Evolutionary conservation across 2,113 vertebrate genomes (phyloP).

Genomic region (Stegastes partitus): DNA sequence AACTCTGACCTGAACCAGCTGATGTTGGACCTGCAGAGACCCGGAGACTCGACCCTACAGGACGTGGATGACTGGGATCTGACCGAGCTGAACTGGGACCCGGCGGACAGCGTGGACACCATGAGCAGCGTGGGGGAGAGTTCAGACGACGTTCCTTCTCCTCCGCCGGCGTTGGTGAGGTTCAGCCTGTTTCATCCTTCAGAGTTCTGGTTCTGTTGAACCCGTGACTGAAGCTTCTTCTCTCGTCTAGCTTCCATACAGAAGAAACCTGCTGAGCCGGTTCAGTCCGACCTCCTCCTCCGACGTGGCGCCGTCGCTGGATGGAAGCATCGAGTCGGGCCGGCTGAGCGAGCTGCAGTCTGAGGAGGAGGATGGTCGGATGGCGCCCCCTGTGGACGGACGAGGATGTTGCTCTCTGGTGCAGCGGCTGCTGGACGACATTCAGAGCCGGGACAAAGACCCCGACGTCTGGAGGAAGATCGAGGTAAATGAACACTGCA

Average conservation of each 20-base stretch:
- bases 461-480: constrained; percentile 93
- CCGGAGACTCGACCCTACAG: constrained; percentile 80
- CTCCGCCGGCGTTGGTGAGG: constrained; percentile 51
- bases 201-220: not conserved
- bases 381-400: constrained; percentile 29
- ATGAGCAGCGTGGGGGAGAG: constrained; percentile 29
- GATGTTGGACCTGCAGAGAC: constrained; percentile 72
- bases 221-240: not conserved
- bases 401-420: constrained; percentile 76
- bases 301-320: constrained; percentile 90
- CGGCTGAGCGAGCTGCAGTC: constrained; percentile 92
- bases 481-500: constrained; percentile 84
- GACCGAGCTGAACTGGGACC: constrained; percentile 93
- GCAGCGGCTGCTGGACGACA: constrained; percentile 91
- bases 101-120: constrained; percentile 78
- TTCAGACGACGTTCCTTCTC: constrained; percentile 38
- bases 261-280: constrained; percentile 74
- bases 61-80: constrained; percentile 98
- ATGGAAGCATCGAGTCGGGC: constrained; percentile 93
- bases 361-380: constrained; percentile 87
- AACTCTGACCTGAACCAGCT: not conserved
- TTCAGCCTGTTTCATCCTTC: not conserved
- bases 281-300: constrained; percentile 92
- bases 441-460: constrained; percentile 91
- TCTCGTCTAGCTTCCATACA: constrained; percentile 79